Evolutionary conservation across 2,113 vertebrate species (phyloP), one percentile per base, ranked within the genome.

Genomic region (Ceyx melanurus): DNA sequence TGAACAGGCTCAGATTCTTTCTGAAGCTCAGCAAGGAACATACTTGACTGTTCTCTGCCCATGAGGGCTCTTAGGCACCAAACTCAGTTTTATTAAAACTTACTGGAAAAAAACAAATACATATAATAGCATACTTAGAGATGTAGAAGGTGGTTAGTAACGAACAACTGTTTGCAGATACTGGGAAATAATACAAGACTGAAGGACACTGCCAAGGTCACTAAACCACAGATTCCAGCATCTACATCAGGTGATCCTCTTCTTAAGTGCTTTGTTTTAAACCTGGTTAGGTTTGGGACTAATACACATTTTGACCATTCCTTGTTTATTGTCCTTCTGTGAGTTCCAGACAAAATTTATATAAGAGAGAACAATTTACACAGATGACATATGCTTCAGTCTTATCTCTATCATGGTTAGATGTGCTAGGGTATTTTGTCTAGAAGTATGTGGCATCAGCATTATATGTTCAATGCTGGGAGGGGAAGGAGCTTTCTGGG

Each of bases 261-360:
- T 64, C 85, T 56, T 18, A 87, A 75, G 35, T 65, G 35, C 54
- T 64, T 82, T 86, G n/a, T 66, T 92, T 73, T 48, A 70, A 80
- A 21, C 12, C 21, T 80, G 11, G 28, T 61, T 68, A 48, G 1
- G 21, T 58, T 82, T 23, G 40, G 37, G 42, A 73, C n/a, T 73
- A 57, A 73, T 7, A 71, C 1, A 3, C 5, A 6, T 1, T 0
- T 35, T 5, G 3, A 13, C 31, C 18, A 37, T 77, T 83, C 33
- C 37, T 9, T 73, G 12, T 33, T 58, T 58, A 21, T 74, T 61
- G 56, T 35, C 26, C 19, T 14, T 60, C 43, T 48, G n/a, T 48
- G n/a, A 76, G 14, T 37, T 76, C 56, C 33, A 83, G 35, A 16
- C 6, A 71, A 82, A 71, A 68, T 57, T 81, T 71, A 76, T 77